These are phyloP conservation scores for Colletes latitarsis DNA, from an alignment of 1,140 invertebrate species.

Conservation along the genomic window DNA sequence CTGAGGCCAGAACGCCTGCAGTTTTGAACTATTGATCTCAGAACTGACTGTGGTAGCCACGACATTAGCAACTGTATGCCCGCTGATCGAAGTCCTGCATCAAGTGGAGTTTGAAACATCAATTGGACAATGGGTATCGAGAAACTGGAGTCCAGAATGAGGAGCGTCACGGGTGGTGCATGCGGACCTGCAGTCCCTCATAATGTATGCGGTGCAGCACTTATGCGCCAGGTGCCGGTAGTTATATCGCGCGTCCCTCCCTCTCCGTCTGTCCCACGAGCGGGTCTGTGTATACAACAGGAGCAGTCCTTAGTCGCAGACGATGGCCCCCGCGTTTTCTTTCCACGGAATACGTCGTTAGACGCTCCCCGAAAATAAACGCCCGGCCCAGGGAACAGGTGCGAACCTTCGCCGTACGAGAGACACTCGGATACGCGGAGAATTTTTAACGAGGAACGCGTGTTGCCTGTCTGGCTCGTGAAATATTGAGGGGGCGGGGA, in stretches of 20 bases:
- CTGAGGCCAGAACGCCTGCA: too few relatives aligned
- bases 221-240: conserved; percentile 67
- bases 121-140: conserved; percentile 12
- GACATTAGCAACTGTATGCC: not conserved
- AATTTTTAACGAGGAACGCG: conserved; percentile 58
- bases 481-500: conserved; percentile 12
- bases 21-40: too few relatives aligned
- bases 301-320: conserved; percentile 26
- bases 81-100: not conserved
- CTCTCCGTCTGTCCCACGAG: conserved; percentile 1
- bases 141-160: conserved; percentile 19
- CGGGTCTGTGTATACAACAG: conserved; percentile 18
- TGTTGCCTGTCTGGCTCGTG: conserved; percentile 20
- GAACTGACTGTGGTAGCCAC: not conserved
- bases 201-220: conserved; percentile 63
- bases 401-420: conserved; percentile 48
- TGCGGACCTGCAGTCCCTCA: conserved; percentile 48
- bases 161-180: conserved; percentile 55
- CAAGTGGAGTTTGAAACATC: not conserved
- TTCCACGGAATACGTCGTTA: conserved; percentile 45
- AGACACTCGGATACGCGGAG: conserved; percentile 33
- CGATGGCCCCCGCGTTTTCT: conserved; percentile 53
- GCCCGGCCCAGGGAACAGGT: conserved; percentile 51
- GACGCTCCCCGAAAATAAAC: conserved; percentile 54
- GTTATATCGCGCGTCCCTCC: conserved; percentile 60